phyloP scores from a whole-genome alignment of 2,797 vertebrate species.

The Rousettus madagascariensis region DNA sequence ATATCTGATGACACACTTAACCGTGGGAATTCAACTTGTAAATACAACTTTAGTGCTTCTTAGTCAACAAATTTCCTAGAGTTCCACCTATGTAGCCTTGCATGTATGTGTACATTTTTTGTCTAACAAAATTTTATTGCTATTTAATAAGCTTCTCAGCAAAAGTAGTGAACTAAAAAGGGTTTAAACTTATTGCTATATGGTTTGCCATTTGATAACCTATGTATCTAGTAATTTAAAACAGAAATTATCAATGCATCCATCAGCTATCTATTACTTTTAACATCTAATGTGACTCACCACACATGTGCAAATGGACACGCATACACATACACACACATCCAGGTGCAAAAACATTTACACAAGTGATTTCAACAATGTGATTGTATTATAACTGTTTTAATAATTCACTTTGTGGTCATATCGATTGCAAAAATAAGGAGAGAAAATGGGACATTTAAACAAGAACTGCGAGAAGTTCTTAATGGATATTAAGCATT shows the following conservation, averaged over 20 bases:
- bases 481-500: background rate
- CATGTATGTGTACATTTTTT: background rate
- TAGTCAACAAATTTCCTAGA: slow-evolving; percentile 10
- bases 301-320: background rate
- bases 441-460: background rate
- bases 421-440: background rate
- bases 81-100: background rate
- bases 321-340: background rate
- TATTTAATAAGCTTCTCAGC: slow-evolving; percentile 28
- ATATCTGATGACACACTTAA: background rate
- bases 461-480: background rate
- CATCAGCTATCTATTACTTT: background rate
- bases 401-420: background rate
- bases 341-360: background rate
- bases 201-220: background rate
- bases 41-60: background rate
- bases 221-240: background rate
- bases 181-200: background rate
- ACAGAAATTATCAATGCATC: background rate
- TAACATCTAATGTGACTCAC: background rate
- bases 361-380: background rate
- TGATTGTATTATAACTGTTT: background rate
- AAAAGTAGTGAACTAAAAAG: background rate
- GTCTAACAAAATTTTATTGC: background rate
- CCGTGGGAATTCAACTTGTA: background rate